A percentile compares a stretch with the other conserved stretches of the same genome.
Evolutionary conservation across 2,113 vertebrate genomes (phyloP).

Genomic region (Ochotona princeps): DNA sequence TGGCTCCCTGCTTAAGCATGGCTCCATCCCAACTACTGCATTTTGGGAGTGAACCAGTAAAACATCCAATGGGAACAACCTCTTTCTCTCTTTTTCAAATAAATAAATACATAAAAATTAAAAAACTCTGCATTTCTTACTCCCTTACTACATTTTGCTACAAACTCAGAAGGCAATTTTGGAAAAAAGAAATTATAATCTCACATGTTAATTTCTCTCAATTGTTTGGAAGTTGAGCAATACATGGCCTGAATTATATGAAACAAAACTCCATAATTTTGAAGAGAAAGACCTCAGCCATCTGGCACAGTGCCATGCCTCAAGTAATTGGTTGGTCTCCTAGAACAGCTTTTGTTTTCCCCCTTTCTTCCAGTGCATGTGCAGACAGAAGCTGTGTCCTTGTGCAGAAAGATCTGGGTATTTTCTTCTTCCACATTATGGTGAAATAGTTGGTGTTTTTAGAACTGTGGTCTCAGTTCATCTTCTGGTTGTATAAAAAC

Average conservation of each 20-base stretch:
- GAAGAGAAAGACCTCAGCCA: slow-evolving; percentile 24
- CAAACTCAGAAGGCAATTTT: slow-evolving; percentile 1
- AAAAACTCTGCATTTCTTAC: slow-evolving; percentile 45
- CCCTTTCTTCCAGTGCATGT: not conserved
- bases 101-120: not conserved
- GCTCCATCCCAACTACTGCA: too few relatives aligned
- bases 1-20: too few relatives aligned
- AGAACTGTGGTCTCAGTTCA: not conserved
- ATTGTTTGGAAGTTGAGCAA: slow-evolving; percentile 62
- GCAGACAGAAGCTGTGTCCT: slow-evolving; percentile 1
- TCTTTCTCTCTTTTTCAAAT: too few relatives aligned
- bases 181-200: slow-evolving; percentile 6
- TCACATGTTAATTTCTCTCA: slow-evolving; percentile 42
- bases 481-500: not conserved
- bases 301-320: not conserved
- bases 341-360: not conserved
- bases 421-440: slow-evolving; percentile 45
- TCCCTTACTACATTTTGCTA: not conserved
- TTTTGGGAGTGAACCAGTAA: too few relatives aligned
- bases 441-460: slow-evolving; percentile 14
- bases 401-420: not conserved
- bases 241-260: slow-evolving; percentile 18
- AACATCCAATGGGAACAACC: too few relatives aligned
- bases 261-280: slow-evolving; percentile 53
- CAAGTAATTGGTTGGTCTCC: not conserved